These are phyloP conservation scores for Podarcis cretensis DNA, from an alignment of 2,113 vertebrate species.

Conservation along the genomic window DNA sequence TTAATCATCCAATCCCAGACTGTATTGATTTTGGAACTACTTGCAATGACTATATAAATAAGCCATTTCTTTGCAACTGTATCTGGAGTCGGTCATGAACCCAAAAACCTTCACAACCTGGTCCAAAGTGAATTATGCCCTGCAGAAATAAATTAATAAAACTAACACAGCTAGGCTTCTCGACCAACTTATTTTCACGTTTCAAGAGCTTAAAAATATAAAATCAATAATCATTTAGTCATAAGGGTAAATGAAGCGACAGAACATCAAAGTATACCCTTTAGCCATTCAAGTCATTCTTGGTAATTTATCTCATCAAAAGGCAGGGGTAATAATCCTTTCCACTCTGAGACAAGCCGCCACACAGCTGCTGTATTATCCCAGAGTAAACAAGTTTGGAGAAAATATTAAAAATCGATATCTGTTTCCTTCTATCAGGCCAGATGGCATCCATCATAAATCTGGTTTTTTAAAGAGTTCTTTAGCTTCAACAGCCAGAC, in stretches of 20 bases:
- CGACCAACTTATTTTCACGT: conserved; percentile 86
- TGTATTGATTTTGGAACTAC: conserved; percentile 88
- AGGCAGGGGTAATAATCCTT: conserved; percentile 86
- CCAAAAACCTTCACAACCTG: conserved; percentile 82
- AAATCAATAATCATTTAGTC: conserved; percentile 98
- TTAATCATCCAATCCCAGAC: conserved; percentile 89
- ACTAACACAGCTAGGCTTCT: conserved; percentile 83
- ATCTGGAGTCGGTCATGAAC: conserved; percentile 86
- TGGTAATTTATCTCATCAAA: conserved; percentile 90
- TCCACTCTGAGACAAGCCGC: conserved; percentile 82
- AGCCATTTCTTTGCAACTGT: conserved; percentile 87
- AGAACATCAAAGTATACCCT: conserved; percentile 90
- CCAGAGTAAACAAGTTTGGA: conserved; percentile 88
- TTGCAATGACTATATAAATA: conserved; percentile 90
- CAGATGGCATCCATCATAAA: conserved; percentile 87
- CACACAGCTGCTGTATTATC: conserved; percentile 85
- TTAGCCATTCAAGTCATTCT: conserved; percentile 87
- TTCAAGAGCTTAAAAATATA: conserved; percentile 90
- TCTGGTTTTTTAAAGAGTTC: conserved; percentile 80
- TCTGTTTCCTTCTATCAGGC: conserved; percentile 90
- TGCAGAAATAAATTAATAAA: conserved; percentile 91
- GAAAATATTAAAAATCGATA: conserved; percentile 95
- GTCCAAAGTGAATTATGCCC: conserved; percentile 86
- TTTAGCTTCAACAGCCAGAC: conserved; percentile 72
- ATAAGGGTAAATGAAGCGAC: conserved; percentile 92